phyloP scores from a whole-genome alignment of 2,888 invertebrate species.

The Scaptodrosophila latifasciaeformis region DNA sequence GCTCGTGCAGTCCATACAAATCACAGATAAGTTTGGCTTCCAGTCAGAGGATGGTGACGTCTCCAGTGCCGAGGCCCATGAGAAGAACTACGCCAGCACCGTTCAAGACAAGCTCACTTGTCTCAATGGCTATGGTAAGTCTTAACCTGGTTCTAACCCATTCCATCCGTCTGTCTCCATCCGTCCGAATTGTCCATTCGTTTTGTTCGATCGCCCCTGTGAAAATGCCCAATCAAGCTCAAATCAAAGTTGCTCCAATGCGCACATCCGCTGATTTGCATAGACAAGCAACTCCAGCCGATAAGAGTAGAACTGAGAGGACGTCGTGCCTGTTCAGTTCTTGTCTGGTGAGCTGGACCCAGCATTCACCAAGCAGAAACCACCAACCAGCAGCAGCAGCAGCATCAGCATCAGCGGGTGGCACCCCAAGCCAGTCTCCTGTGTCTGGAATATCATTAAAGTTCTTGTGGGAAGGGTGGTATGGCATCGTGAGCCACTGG shows the following conservation, averaged over 20 bases:
- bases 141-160: constrained; percentile 11
- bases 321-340: constrained; percentile 11
- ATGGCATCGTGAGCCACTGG: constrained; percentile 58
- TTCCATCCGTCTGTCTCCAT: neutral
- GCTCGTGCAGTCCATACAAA: constrained; percentile 92
- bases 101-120: constrained; percentile 76
- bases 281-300: constrained; percentile 44
- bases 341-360: constrained; percentile 42
- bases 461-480: too few species aligned
- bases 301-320: neutral
- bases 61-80: constrained; percentile 77
- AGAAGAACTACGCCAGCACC: constrained; percentile 83
- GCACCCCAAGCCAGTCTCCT: constrained; percentile 7
- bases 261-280: constrained; percentile 44
- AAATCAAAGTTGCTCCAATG: constrained; percentile 38
- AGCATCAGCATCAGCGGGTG: constrained; percentile 44
- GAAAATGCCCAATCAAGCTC: constrained; percentile 64
- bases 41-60: constrained; percentile 78
- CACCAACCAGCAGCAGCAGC: too few species aligned
- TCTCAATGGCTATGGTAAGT: constrained; percentile 75
- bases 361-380: too few species aligned
- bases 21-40: constrained; percentile 94
- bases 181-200: neutral
- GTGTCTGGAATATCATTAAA: too few species aligned
- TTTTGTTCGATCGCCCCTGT: constrained; percentile 35